Percentiles rank a stretch among this genome's conserved stretches.
Evolutionary conservation across 2,113 vertebrate species (phyloP).

Genomic region (Oncorhynchus kisutch): DNA sequence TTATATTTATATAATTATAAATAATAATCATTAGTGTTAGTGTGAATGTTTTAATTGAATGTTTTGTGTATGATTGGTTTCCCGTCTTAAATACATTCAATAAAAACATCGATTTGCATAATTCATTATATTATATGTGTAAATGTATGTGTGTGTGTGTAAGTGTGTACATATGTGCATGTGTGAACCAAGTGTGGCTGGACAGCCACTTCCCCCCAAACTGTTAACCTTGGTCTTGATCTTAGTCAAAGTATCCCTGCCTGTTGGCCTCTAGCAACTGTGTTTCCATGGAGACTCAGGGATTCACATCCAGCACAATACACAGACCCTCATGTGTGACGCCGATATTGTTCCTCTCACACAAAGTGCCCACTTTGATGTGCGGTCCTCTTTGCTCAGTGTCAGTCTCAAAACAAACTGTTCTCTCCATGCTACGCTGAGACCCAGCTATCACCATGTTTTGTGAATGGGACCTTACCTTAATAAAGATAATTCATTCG

Average conservation of each 20-base stretch:
- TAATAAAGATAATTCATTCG: too few species aligned
- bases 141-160: not conserved
- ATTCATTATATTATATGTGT: not conserved
- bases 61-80: too few species aligned
- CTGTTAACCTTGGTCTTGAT: conserved; percentile 41
- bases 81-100: too few species aligned
- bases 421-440: not conserved
- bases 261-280: conserved; percentile 24
- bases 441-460: not conserved
- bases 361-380: conserved; percentile 79
- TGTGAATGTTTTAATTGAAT: too few species aligned
- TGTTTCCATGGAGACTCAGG: conserved; percentile 55
- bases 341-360: conserved; percentile 75
- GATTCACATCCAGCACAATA: conserved; percentile 64
- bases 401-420: not conserved
- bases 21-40: too few species aligned
- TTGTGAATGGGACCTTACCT: not conserved
- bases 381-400: conserved; percentile 45
- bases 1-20: too few species aligned
- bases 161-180: not conserved
- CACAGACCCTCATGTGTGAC: conserved; percentile 76
- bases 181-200: not conserved
- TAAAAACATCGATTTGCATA: too few species aligned
- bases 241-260: conserved; percentile 20
- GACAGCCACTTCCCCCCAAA: not conserved